Conservation (phyloP, 2,113 vertebrate species). For the Xenus cinereus region DNA sequence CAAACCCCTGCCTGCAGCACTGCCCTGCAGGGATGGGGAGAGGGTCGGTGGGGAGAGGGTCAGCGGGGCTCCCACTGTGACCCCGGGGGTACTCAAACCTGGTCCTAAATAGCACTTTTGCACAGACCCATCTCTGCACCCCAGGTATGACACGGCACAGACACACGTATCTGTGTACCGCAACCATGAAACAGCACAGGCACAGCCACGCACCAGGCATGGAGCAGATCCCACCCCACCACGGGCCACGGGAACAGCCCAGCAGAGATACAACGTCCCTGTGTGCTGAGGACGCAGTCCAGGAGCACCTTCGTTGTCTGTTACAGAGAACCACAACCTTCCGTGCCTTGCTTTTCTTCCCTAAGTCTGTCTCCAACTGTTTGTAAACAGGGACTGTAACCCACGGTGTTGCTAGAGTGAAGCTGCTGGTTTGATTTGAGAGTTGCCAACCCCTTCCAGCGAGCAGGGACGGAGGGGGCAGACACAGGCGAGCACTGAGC, state of each 20-base stretch:
- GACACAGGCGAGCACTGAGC: background rate
- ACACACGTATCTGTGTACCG: no score
- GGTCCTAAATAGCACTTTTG: background rate
- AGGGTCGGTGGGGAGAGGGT: background rate
- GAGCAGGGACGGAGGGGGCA: background rate
- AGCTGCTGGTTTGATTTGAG: background rate
- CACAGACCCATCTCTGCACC: background rate
- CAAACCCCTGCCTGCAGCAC: background rate
- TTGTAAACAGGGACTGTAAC: background rate
- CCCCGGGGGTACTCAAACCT: background rate
- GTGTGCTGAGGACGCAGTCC: background rate
- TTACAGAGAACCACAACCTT: background rate
- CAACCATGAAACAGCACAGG: no score
- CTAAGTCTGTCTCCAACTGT: background rate
- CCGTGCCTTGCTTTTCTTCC: background rate
- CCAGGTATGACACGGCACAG: accelerated
- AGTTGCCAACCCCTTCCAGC: background rate
- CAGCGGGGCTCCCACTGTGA: background rate
- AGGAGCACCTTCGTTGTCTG: background rate
- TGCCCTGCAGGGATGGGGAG: background rate
- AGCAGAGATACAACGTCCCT: background rate
- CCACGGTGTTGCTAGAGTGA: no score
- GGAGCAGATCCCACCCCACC: background rate
- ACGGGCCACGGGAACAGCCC: background rate
- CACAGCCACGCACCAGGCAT: background rate